phyloP scores from a whole-genome alignment of 2,797 vertebrate genomes.

The Halcyon leucocephala region DNA sequence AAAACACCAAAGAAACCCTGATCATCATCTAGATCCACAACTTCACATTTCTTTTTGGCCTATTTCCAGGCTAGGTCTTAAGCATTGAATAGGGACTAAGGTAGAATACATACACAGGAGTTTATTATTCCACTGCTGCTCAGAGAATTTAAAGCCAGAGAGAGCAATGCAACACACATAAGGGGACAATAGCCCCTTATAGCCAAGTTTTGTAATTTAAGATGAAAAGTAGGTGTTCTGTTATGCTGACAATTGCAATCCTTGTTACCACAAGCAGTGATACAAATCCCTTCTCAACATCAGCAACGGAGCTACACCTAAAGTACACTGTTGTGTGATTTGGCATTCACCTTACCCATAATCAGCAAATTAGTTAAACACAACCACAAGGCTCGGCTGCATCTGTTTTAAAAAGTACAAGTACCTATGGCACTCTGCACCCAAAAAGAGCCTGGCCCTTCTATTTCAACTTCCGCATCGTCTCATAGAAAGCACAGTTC shows the following conservation, averaged over 20 bases:
- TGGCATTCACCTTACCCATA: fast-evolving
- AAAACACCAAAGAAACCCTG: neutral
- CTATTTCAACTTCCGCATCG: neutral
- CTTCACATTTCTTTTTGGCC: neutral
- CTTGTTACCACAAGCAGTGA: neutral
- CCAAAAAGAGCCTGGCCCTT: neutral
- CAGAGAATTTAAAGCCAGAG: neutral
- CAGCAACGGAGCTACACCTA: neutral
- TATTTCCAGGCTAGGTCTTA: neutral
- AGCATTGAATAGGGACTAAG: neutral
- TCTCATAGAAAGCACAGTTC: neutral
- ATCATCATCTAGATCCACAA: neutral
- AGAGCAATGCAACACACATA: neutral
- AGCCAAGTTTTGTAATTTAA: neutral
- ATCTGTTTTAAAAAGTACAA: neutral
- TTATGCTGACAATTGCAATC: neutral
- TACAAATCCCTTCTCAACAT: neutral
- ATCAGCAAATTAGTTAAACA: neutral
- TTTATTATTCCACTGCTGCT: constrained; percentile 21
- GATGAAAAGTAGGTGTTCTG: neutral
- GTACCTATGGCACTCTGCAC: neutral
- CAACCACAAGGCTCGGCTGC: neutral
- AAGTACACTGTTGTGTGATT: fast-evolving
- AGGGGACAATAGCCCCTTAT: neutral
- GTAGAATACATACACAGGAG: neutral